A percentile compares a stretch with the other conserved stretches of the same genome.
These are phyloP conservation scores for Gymnothorax reevesii DNA, from an alignment of 2,797 vertebrate genomes.

Conservation along the genomic window DNA sequence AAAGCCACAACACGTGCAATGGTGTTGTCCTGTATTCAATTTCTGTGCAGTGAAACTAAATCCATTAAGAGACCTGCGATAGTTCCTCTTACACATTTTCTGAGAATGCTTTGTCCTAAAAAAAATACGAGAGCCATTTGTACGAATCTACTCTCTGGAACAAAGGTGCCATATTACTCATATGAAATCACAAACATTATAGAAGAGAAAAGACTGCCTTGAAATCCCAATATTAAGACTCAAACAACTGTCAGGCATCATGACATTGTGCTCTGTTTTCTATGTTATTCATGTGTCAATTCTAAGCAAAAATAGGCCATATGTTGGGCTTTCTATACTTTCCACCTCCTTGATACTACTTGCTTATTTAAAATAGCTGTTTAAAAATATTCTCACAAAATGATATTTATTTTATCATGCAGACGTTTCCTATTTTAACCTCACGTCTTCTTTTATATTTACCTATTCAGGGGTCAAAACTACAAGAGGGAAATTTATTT, in stretches of 20 bases:
- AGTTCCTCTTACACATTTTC: slow-evolving; percentile 23
- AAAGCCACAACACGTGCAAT: neutral
- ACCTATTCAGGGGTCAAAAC: neutral
- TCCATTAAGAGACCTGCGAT: neutral
- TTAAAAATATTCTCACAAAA: neutral
- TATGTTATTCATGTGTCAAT: neutral
- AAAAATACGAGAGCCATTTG: slow-evolving; percentile 13
- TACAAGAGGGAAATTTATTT: neutral
- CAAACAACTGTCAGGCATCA: neutral
- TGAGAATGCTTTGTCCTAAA: slow-evolving; percentile 26
- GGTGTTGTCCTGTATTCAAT: neutral
- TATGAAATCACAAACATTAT: neutral
- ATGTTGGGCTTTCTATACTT: neutral
- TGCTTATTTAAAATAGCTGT: neutral
- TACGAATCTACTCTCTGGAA: neutral
- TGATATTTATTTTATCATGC: neutral
- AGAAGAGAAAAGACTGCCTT: neutral
- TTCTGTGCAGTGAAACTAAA: slow-evolving; percentile 13
- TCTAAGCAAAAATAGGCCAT: neutral
- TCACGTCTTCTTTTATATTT: neutral
- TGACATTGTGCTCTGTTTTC: neutral
- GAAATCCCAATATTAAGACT: neutral
- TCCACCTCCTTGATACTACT: neutral
- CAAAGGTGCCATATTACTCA: neutral
- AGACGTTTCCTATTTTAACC: neutral